Evolutionary conservation across 2,888 invertebrate species (phyloP).

Genomic region (Liodrosophila aerea): DNA sequence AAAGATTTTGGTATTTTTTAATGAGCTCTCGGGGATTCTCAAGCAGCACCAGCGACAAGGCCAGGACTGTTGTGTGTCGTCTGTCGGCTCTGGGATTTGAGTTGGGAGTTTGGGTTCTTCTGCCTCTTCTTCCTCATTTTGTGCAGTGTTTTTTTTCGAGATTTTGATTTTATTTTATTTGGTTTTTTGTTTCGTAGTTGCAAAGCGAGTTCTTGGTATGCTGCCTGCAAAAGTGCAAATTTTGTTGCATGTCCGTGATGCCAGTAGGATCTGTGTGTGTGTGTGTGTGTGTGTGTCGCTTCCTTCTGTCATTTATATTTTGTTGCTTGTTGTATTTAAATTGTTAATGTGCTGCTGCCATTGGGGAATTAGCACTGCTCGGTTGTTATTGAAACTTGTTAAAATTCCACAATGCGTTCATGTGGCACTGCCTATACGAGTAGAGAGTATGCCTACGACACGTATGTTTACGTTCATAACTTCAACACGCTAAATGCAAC

Average conservation of each 20-base stretch:
- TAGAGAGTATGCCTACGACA: neutral
- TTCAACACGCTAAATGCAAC: constrained; percentile 45
- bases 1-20: constrained; percentile 81
- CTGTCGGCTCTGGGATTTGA: neutral
- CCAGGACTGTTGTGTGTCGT: neutral
- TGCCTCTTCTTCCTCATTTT: constrained; percentile 39
- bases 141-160: neutral
- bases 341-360: constrained; percentile 69
- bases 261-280: constrained; percentile 15
- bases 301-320: constrained; percentile 65
- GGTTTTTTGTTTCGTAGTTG: constrained; percentile 5
- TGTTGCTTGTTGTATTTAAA: constrained; percentile 70
- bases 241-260: constrained; percentile 52
- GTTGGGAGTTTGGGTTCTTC: constrained; percentile 17
- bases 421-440: constrained; percentile 29
- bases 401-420: constrained; percentile 65
- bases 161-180: constrained; percentile 4
- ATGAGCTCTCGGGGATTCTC: constrained; percentile 77
- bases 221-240: constrained; percentile 68
- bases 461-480: constrained; percentile 63
- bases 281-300: constrained; percentile 29
- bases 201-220: constrained; percentile 52
- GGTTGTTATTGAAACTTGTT: constrained; percentile 73
- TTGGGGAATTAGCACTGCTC: constrained; percentile 74
- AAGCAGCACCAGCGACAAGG: constrained; percentile 33